Evolutionary conservation across 2,888 invertebrate species (phyloP).

Genomic region (Rhogogaster chlorosoma): DNA sequence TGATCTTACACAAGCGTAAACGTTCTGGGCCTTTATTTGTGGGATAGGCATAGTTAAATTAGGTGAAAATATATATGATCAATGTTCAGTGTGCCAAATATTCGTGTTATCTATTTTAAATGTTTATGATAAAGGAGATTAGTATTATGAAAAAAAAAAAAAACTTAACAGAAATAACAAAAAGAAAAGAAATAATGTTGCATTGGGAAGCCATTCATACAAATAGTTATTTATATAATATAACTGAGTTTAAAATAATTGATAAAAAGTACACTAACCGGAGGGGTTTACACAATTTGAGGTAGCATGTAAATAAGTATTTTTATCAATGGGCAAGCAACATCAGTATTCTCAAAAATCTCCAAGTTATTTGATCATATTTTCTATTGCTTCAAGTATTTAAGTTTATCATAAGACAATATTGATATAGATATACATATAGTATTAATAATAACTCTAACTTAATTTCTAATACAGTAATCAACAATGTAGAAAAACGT

Average conservation of each 20-base stretch:
- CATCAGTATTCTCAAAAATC: slow-evolving; percentile 58
- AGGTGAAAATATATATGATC: slow-evolving; percentile 58
- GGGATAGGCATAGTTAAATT: slow-evolving; percentile 47
- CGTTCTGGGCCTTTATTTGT: slow-evolving; percentile 25
- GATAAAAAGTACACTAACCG: slow-evolving; percentile 57
- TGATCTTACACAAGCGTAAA: slow-evolving; percentile 39
- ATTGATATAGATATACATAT: slow-evolving; percentile 50
- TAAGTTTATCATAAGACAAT: slow-evolving; percentile 54
- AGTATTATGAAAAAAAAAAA: slow-evolving; percentile 8
- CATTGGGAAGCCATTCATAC: slow-evolving; percentile 56
- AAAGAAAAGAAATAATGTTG: slow-evolving; percentile 51
- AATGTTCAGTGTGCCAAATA: slow-evolving; percentile 76
- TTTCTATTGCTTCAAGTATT: slow-evolving; percentile 57
- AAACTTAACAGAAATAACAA: slow-evolving; percentile 46
- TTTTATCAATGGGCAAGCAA: slow-evolving; percentile 55
- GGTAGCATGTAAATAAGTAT: slow-evolving; percentile 55
- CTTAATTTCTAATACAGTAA: slow-evolving; percentile 43
- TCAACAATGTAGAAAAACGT: slow-evolving; percentile 40
- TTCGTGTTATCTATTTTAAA: slow-evolving; percentile 74
- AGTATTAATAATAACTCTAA: slow-evolving; percentile 10
- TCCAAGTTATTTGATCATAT: slow-evolving; percentile 52
- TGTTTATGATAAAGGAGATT: slow-evolving; percentile 66
- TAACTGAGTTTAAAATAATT: slow-evolving; percentile 62
- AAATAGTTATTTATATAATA: slow-evolving; percentile 68
- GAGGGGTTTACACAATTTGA: slow-evolving; percentile 38